Percentiles rank a stretch among this genome's conserved stretches.
These are phyloP conservation scores for Characodon lateralis DNA, from an alignment of 2,797 vertebrate genomes.

Conservation along the genomic window DNA sequence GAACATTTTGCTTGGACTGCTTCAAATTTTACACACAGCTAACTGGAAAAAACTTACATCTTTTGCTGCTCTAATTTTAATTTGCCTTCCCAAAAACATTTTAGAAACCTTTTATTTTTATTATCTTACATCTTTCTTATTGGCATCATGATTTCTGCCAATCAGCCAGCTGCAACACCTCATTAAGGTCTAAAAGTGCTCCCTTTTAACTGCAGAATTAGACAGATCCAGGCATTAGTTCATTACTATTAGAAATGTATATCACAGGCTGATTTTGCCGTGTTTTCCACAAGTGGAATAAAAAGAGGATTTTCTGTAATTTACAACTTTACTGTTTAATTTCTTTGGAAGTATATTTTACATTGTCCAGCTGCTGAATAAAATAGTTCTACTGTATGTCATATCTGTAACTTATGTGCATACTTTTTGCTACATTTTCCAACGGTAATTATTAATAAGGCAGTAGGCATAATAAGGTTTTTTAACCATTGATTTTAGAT, in stretches of 20 bases:
- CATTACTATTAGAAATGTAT: not conserved
- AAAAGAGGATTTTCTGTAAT: not conserved
- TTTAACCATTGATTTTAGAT: not conserved
- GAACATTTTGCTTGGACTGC: not conserved
- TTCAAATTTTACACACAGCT: not conserved
- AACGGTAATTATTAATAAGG: too few relatives aligned
- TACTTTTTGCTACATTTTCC: not conserved
- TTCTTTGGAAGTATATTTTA: not conserved
- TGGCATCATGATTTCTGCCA: not conserved
- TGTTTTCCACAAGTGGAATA: not conserved
- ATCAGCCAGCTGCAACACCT: not conserved
- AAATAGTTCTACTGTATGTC: not conserved
- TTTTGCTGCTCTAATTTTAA: not conserved
- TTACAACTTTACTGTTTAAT: not conserved
- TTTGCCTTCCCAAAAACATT: too few relatives aligned
- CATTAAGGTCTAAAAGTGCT: not conserved
- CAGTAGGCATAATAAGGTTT: not conserved
- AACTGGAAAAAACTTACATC: too few relatives aligned
- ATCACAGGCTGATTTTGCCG: not conserved
- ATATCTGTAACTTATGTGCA: not conserved
- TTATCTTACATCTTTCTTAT: not conserved
- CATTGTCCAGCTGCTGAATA: not conserved
- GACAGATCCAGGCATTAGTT: not conserved
- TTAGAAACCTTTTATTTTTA: not conserved
- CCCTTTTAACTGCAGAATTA: not conserved